These are phyloP conservation scores for Drosophila ananassae DNA, from an alignment of 1,140 invertebrate species.

Conservation along the genomic window DNA sequence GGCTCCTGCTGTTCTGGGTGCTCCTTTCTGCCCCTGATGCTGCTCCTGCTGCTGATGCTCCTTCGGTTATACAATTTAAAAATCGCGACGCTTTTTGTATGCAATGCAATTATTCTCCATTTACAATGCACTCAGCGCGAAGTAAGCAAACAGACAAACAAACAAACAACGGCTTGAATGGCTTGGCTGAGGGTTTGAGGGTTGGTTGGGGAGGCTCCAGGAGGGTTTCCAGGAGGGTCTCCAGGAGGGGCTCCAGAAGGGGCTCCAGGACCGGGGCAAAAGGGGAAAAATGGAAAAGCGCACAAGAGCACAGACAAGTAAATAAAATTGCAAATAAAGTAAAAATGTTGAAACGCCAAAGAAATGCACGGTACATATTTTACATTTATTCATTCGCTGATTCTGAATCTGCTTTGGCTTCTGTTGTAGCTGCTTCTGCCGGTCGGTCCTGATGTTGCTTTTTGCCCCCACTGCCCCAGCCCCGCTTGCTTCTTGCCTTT, in stretches of 20 bases:
- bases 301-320: conserved; percentile 62
- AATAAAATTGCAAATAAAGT: conserved; percentile 80
- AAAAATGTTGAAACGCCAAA: conserved; percentile 80
- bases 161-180: conserved; percentile 57
- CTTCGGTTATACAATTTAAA: conserved; percentile 62
- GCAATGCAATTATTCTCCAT: conserved; percentile 79
- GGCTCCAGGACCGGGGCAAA: not conserved
- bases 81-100: conserved; percentile 64
- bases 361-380: conserved; percentile 81
- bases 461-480: conserved; percentile 9
- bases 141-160: conserved; percentile 46
- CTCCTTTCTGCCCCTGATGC: conserved; percentile 4
- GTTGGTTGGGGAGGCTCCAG: not conserved
- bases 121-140: conserved; percentile 77
- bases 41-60: conserved; percentile 24
- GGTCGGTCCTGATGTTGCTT: conserved; percentile 14
- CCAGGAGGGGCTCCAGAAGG: not conserved
- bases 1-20: conserved; percentile 10
- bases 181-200: conserved; percentile 13
- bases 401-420: conserved; percentile 49
- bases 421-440: conserved; percentile 12
- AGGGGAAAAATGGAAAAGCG: conserved; percentile 7
- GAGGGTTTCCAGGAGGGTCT: not conserved
- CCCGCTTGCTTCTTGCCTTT: conserved; percentile 5
- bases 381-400: conserved; percentile 78